Base-by-base conservation (phyloP, 1,140 invertebrate species). In the Pachyrhynchus sulphureomaculatus region DNA sequence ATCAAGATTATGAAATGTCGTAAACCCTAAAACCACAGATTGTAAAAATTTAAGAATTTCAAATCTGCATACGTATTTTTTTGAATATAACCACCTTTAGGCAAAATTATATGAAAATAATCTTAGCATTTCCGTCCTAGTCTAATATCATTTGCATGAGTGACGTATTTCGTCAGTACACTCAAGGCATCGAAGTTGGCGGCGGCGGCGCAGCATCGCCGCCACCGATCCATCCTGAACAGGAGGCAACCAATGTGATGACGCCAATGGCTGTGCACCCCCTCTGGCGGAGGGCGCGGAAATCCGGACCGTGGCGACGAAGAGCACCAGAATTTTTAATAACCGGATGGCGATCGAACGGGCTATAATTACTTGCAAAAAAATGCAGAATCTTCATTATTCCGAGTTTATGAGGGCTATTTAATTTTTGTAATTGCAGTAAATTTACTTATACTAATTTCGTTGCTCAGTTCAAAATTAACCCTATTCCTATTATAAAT, bases 281-380 rank as follows among this genome's bases (percentile, higher is more conserved):
- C 29, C 12, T 15, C 13, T 20, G 54, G 42, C 37, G 32, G 24
- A 54, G 32, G 54, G 54, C 21, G 54, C 39, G 64, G 56, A 34
- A 47, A 45, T 17, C 33, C 21, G 44, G 34, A 53, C 48, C 47
- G 41, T 26, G 20, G 18, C 20, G 48, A 36, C 47, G 54, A 32
- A 45, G 18, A 32, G 34, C 51, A 17, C 42, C 44, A 32, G 34
- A 45, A 56, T 56, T 56, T 56, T 56, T 56, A 56, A 56, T 56
- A 56, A 56, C 52, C 52, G 39, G 41, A 44, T 32, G 54, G 54
- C 18, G 49, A 52, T 52, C 49, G 33, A 36, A 26, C 49, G 20
- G 33, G 29, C 29, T 52, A 33, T 52, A 37, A 39, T 39, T 52
- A 52, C 33, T 39, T 48, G 21, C 23, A 24, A 48, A 20, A 29